Percentiles rank a stretch among this genome's conserved stretches.
These are phyloP conservation scores for Brachionus rotundiformis DNA, from an alignment of 1,140 invertebrate species.

Conservation along the genomic window DNA sequence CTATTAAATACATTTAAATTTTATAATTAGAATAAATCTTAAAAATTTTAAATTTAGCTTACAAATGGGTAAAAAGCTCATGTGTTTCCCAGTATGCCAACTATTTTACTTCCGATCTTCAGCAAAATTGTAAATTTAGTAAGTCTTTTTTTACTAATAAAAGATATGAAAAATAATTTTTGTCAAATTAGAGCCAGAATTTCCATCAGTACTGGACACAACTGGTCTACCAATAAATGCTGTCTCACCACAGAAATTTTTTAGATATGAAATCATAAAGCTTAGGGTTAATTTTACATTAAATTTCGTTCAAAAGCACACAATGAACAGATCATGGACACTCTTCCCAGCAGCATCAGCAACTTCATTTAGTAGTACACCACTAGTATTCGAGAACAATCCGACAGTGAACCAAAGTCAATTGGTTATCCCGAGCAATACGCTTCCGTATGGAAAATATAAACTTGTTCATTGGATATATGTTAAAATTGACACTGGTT, in stretches of 20 bases:
- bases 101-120: neutral
- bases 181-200: neutral
- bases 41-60: neutral
- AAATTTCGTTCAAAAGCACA: neutral
- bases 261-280: neutral
- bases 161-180: no score
- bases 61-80: neutral
- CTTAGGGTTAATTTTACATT: neutral
- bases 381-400: neutral
- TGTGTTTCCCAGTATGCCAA: neutral
- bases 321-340: neutral
- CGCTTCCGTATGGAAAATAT: neutral
- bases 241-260: neutral
- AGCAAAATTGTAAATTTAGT: neutral
- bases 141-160: no score
- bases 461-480: neutral
- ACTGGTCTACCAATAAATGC: neutral
- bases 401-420: neutral
- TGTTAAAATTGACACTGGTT: neutral
- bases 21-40: no score
- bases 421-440: slow-evolving; percentile 6
- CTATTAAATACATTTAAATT: no score
- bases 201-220: neutral
- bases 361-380: neutral
- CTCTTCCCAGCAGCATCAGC: neutral